These are phyloP conservation scores for Drosophila oshimai DNA, from an alignment of 1,140 invertebrate genomes.

Conservation along the genomic window DNA sequence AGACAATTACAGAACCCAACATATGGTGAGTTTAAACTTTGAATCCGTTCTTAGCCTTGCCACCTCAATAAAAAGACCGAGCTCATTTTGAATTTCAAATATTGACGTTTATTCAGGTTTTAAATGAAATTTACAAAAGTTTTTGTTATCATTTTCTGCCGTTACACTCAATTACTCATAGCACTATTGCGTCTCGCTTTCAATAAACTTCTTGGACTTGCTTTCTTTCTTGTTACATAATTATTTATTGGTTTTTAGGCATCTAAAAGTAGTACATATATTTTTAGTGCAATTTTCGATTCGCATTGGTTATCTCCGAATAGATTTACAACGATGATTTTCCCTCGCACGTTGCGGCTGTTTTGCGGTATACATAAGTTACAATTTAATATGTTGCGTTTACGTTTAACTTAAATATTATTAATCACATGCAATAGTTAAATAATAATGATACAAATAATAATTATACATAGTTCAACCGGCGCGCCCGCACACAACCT, in stretches of 20 bases:
- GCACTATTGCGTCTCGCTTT: constrained; percentile 17
- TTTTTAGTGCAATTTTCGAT: constrained; percentile 61
- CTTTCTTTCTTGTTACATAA: constrained; percentile 64
- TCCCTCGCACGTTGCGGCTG: constrained; percentile 8
- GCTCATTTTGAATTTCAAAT: constrained; percentile 58
- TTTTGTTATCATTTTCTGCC: constrained; percentile 13
- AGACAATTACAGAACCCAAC: too few relatives aligned
- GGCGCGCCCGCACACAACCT: constrained; percentile 24
- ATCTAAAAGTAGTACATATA: constrained; percentile 76
- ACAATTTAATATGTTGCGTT: constrained; percentile 77
- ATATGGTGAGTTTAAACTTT: background rate
- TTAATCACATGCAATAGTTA: constrained; percentile 82
- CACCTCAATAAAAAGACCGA: background rate
- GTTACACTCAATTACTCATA: constrained; percentile 31
- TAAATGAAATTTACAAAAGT: constrained; percentile 66
- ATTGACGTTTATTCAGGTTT: constrained; percentile 64
- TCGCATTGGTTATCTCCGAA: constrained; percentile 42
- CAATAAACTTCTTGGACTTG: constrained; percentile 57
- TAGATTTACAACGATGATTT: constrained; percentile 48
- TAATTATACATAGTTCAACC: constrained; percentile 75
- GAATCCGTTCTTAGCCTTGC: background rate
- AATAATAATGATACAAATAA: constrained; percentile 77
- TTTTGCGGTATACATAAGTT: constrained; percentile 77
- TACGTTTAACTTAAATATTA: constrained; percentile 81
- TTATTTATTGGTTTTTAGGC: constrained; percentile 69